Evolutionary conservation across 2,888 invertebrate species (phyloP).

Genomic region (Pyrgus malvae): DNA sequence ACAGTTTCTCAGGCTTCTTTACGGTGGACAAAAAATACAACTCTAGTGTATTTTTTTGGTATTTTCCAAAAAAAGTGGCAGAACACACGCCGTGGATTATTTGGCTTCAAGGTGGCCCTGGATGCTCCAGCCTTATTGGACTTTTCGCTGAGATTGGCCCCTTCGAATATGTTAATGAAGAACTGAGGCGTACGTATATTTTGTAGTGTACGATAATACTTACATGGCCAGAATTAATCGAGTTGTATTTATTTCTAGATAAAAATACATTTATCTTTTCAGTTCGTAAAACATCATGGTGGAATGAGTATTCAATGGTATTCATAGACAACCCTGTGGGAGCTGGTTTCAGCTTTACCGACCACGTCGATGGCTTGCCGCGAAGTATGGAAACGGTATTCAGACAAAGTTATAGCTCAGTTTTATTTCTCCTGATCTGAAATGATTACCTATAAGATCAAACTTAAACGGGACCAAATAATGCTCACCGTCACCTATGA

Average conservation of each 20-base stretch:
- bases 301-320: constrained; percentile 78
- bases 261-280: constrained; percentile 23
- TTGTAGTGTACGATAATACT: neutral
- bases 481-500: too few species aligned
- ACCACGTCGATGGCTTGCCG: constrained; percentile 75
- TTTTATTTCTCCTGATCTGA: neutral
- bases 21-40: constrained; percentile 88
- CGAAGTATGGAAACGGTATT: constrained; percentile 79
- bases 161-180: constrained; percentile 40
- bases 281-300: constrained; percentile 79
- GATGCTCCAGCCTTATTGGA: constrained; percentile 83
- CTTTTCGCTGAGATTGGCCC: constrained; percentile 73
- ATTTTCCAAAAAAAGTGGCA: constrained; percentile 83
- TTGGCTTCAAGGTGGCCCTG: constrained; percentile 96
- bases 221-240: too few species aligned
- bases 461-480: too few species aligned
- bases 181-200: constrained; percentile 34
- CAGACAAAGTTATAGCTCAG: neutral
- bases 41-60: constrained; percentile 93
- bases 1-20: constrained; percentile 78
- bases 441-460: too few species aligned
- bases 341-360: constrained; percentile 84
- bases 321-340: constrained; percentile 86
- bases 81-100: constrained; percentile 85
- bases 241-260: too few species aligned